Percentiles rank a stretch among this genome's conserved stretches.
Conservation (phyloP, 2,797 vertebrate species). For the Holocentrus rufus region DNA sequence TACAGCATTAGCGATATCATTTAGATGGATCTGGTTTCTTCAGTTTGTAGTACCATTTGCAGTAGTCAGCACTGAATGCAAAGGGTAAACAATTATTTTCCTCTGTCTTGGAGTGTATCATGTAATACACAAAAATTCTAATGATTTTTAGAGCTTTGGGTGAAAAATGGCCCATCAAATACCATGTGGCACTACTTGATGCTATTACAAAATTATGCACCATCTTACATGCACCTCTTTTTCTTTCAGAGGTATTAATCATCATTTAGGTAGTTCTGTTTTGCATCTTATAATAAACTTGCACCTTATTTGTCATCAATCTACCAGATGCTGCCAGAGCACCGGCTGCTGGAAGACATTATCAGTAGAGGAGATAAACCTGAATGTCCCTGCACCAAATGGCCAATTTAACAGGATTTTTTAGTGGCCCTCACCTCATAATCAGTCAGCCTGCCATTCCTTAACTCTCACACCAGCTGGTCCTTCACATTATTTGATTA, state of each 20-base stretch:
- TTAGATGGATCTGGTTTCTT: slow-evolving; percentile 15
- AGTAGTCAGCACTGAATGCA: neutral
- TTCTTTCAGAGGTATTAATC: no score
- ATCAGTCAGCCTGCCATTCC: slow-evolving; percentile 1
- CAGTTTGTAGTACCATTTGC: slow-evolving; percentile 4
- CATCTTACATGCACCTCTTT: no score
- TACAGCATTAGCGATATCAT: slow-evolving; percentile 16
- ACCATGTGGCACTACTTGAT: no score
- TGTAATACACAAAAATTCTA: neutral
- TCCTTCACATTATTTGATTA: neutral
- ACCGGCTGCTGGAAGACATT: slow-evolving; percentile 7
- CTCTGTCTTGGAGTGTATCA: neutral
- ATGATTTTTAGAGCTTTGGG: no score
- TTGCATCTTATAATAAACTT: no score
- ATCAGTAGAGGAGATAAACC: slow-evolving; percentile 13
- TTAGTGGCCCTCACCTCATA: neutral
- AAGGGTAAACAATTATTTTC: slow-evolving; percentile 4
- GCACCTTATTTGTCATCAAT: no score
- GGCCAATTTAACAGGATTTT: slow-evolving; percentile 1
- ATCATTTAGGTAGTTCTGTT: no score
- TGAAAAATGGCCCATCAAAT: no score
- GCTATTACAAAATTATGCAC: no score
- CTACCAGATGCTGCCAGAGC: no score
- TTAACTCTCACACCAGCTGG: neutral
- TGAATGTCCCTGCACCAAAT: slow-evolving; percentile 10